phyloP scores from a whole-genome alignment of 2,888 invertebrate species.

The Ophioninae sp. region DNA sequence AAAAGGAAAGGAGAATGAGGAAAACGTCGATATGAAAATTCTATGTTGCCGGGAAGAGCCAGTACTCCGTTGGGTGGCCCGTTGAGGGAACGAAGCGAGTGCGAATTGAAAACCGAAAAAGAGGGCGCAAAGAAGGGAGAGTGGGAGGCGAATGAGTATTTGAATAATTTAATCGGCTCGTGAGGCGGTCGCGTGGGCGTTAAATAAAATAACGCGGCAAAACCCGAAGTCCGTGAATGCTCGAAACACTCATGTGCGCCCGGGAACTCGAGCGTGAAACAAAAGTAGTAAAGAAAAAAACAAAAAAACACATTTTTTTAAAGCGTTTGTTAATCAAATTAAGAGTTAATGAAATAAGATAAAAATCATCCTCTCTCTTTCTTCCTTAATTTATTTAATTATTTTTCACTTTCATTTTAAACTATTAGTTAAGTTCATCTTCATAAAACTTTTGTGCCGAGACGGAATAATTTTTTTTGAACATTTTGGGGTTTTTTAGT shows the following conservation, averaged over 20 bases:
- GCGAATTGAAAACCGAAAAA: constrained; percentile 43
- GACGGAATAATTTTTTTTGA: too few species aligned
- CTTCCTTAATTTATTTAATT: too few species aligned
- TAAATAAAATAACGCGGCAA: constrained; percentile 76
- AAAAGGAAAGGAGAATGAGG: constrained; percentile 27
- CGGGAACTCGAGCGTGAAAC: background rate
- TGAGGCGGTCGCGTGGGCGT: constrained; percentile 68
- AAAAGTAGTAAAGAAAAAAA: background rate
- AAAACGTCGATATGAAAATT: constrained; percentile 60
- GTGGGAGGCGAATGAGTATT: constrained; percentile 66
- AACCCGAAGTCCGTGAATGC: constrained; percentile 66
- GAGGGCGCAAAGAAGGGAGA: constrained; percentile 31
- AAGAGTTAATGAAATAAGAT: too few species aligned
- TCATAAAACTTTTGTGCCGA: too few species aligned
- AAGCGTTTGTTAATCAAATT: too few species aligned
- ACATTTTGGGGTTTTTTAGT: too few species aligned
- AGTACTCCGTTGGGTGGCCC: constrained; percentile 29
- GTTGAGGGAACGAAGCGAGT: constrained; percentile 33
- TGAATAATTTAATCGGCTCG: constrained; percentile 75
- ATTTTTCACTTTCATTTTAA: too few species aligned
- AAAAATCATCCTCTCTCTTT: too few species aligned
- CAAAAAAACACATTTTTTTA: background rate
- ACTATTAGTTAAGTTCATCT: too few species aligned
- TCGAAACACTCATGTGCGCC: constrained; percentile 6
- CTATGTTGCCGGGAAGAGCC: constrained; percentile 38